Base-by-base conservation (phyloP, 2,888 invertebrate genomes). In the Piscicola geometra region DNA sequence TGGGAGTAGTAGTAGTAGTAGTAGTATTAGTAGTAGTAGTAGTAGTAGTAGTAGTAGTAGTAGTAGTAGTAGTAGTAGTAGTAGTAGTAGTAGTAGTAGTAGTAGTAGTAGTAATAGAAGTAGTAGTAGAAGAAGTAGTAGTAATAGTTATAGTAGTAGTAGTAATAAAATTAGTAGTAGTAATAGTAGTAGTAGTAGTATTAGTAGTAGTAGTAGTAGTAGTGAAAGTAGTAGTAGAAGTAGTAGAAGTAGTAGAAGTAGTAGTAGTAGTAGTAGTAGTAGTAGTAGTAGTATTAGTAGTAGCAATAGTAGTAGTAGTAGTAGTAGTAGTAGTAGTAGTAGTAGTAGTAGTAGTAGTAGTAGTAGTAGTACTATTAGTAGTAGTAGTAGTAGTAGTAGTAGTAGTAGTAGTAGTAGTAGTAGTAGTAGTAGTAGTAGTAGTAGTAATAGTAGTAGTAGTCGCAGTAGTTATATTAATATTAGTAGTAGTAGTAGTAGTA, bases 321-420 rank as follows among this genome's bases (percentile, higher is more conserved):
- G 3, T 64, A 64, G 3, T 64, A 64, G 3, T 64, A 64, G 3
- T 64, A 64, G 3, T 64, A 64, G 3, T 64, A 64, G 3, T 64
- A 64, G 3, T 64, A 64, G 3, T 64, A 64, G 3, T 64, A 64
- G 3, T 64, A 64, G 3, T 64, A 28, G 3, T 64, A 64, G 3
- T 64, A 64, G 3, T 64, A 64, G 3, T 64, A 64, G 3, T 64
- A 64, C 21, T 64, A 64, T 64, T 64, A 64, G 3, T 64, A 64
- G 3, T 64, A 64, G 3, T 64, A 21, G 3, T 64, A 64, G 3
- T 64, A 64, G 3, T 64, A 64, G 3, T 64, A 64, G 3, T 64
- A 64, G 3, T 64, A 64, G 3, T 64, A 64, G 3, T 64, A 64
- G 3, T 64, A 64, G 3, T 64, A 64, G 3, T 64, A 28, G 3